Evolutionary conservation across 2,113 vertebrate species (phyloP), one percentile per base, ranked within the genome.

Genomic region (Myrmecobius fasciatus): DNA sequence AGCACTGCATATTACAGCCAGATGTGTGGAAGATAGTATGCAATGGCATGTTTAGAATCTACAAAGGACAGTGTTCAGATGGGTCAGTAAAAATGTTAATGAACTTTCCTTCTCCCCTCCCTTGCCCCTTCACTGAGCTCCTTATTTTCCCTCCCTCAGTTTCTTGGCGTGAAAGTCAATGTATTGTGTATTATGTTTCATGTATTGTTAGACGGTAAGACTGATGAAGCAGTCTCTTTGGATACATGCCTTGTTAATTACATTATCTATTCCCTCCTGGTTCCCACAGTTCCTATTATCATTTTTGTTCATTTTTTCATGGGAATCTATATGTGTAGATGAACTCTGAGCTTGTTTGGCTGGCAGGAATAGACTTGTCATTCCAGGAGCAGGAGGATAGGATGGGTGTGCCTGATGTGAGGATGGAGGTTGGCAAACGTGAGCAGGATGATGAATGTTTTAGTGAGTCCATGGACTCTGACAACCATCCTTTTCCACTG

Each of bases 321-420:
- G 92, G 89, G 95, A 90, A 92, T 4, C 5, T 24, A 17, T 9
- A 92, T 94, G 93, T 49, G n/a, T 0, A 25, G 95, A 93, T 90
- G 95, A 94, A 93, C 51, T 47, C n/a, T 4, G 93, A 53, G 92
- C 25, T 89, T 92, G 89, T 96, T 75, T 53, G 91, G 8, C 1
- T 8, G 10, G 96, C 97, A 97, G 95, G 97, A 94, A 54, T 49
- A 51, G 97, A 95, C 97, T 96, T 97, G 97, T 83, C 67, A 53
- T 91, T 3, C 0, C 91, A 93, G 93, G 94, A 92, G 96, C 91
- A 6, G 24, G 14, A 46, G 96, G 96, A 94, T 94, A 67, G 28
- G 90, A 94, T 47, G 60, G 94, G 93, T 91, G 95, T 94, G 96
- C 91, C 8, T 1, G 89, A 95, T 95, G 96, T 49, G 93, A 95